Evolutionary conservation across 2,888 invertebrate species (phyloP).

Genomic region (Meiosimyza decipiens): DNA sequence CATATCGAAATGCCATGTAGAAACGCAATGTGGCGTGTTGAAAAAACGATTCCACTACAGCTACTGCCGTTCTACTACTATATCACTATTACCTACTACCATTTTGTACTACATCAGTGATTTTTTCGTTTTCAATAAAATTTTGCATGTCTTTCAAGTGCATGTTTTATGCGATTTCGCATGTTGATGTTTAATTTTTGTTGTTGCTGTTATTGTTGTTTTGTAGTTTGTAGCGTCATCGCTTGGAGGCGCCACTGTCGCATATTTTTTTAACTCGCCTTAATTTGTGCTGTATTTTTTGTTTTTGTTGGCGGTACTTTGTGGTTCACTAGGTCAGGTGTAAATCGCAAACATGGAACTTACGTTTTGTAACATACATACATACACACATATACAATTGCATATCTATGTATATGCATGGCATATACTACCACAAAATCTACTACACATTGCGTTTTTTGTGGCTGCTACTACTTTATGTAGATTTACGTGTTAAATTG

Average conservation of each 20-base stretch:
- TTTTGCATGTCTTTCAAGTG: slow-evolving; percentile 38
- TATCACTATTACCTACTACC: background rate
- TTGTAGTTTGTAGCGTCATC: slow-evolving; percentile 20
- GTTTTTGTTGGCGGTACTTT: slow-evolving; percentile 28
- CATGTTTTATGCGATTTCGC: slow-evolving; percentile 39
- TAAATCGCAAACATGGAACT: slow-evolving; percentile 23
- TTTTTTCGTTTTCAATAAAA: background rate
- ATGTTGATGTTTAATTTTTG: slow-evolving; percentile 18
- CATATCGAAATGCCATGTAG: no score
- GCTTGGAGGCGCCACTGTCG: slow-evolving; percentile 31
- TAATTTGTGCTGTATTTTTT: background rate
- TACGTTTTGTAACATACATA: background rate
- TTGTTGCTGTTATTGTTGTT: slow-evolving; percentile 11
- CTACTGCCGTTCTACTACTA: slow-evolving; percentile 6
- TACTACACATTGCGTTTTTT: slow-evolving; percentile 25
- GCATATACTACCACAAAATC: background rate
- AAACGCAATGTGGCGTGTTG: slow-evolving; percentile 35
- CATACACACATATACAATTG: background rate
- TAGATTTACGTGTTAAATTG: slow-evolving; percentile 30
- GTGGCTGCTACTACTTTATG: slow-evolving; percentile 25
- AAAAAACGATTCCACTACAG: background rate
- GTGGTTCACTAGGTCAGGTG: slow-evolving; percentile 38
- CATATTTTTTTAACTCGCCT: slow-evolving; percentile 20
- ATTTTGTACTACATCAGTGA: background rate
- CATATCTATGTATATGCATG: background rate